Conservation (phyloP, 1,140 invertebrate species). For the Mercenaria mercenaria region DNA sequence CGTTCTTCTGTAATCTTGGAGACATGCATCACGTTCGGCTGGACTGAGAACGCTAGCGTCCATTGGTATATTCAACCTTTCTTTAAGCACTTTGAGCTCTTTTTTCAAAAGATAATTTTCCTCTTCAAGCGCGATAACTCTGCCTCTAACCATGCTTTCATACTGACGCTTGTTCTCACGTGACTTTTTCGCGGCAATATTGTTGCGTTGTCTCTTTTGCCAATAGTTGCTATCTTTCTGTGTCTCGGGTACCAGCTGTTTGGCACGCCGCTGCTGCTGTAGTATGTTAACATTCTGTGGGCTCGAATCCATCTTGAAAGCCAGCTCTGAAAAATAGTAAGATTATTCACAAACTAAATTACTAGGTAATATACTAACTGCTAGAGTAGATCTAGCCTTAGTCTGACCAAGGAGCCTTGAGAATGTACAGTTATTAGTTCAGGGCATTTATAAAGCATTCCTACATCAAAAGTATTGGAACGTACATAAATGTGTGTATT, state of each 20-base stretch:
- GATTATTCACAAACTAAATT: too few relatives aligned
- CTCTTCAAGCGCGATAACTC: slow-evolving; percentile 29
- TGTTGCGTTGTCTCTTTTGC: slow-evolving; percentile 96
- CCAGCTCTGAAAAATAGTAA: too few relatives aligned
- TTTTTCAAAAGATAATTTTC: slow-evolving; percentile 59
- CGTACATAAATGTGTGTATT: too few relatives aligned
- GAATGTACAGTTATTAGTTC: too few relatives aligned
- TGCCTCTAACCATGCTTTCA: slow-evolving; percentile 20
- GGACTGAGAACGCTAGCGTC: slow-evolving; percentile 18
- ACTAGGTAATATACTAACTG: too few relatives aligned
- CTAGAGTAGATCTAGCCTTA: too few relatives aligned
- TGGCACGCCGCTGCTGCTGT: slow-evolving; percentile 46
- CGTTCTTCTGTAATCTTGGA: background rate
- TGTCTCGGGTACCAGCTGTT: slow-evolving; percentile 92
- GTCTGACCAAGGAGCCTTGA: too few relatives aligned
- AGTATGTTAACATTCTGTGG: too few relatives aligned
- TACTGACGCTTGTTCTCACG: slow-evolving; percentile 58
- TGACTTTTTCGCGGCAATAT: slow-evolving; percentile 88
- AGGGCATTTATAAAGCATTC: too few relatives aligned
- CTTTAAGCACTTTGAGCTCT: slow-evolving; percentile 45
- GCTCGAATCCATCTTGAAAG: too few relatives aligned
- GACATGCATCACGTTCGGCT: slow-evolving; percentile 5
- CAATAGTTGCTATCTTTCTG: slow-evolving; percentile 99
- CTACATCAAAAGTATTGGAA: too few relatives aligned
- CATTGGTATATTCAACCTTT: slow-evolving; percentile 32